These are phyloP conservation scores for Petrocephalus microphthalmus DNA, from an alignment of 2,113 vertebrate genomes.

Conservation along the genomic window DNA sequence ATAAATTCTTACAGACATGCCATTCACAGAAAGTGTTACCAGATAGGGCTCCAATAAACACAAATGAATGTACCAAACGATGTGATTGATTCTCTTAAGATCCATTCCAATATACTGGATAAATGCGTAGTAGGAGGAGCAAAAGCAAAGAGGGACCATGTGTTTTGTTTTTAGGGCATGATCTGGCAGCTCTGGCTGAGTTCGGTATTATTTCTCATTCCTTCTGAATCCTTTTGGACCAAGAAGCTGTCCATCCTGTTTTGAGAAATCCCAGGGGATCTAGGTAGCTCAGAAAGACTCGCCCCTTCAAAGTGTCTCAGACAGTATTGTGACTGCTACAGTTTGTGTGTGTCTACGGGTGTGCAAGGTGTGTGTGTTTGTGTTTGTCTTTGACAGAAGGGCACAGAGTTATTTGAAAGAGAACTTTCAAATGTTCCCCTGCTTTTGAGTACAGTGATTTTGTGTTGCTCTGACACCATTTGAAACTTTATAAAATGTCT, in stretches of 20 bases:
- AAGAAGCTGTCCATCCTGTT: constrained; percentile 18
- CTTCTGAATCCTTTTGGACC: constrained; percentile 7
- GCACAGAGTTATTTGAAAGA: constrained; percentile 12
- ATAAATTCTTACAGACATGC: neutral
- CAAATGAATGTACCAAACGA: neutral
- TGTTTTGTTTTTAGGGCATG: neutral
- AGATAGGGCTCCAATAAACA: neutral
- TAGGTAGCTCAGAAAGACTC: constrained; percentile 22
- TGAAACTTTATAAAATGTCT: neutral
- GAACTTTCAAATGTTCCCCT: neutral
- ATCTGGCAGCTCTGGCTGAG: neutral
- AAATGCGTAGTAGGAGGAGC: neutral
- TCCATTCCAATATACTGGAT: neutral
- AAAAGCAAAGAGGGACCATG: neutral
- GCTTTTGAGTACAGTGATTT: neutral
- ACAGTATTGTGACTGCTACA: constrained; percentile 7
- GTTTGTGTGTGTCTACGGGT: constrained; percentile 19
- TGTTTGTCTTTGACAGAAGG: neutral
- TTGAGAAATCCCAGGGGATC: constrained; percentile 24
- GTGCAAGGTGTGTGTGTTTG: neutral
- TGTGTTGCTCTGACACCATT: neutral
- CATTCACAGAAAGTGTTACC: neutral
- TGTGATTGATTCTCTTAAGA: neutral
- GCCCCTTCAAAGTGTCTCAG: constrained; percentile 26
- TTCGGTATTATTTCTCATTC: constrained; percentile 10